Evolutionary conservation across 2,113 vertebrate genomes (phyloP), one percentile per base, ranked within the genome.

Genomic region (Hypocryptadius cinnamomeus): DNA sequence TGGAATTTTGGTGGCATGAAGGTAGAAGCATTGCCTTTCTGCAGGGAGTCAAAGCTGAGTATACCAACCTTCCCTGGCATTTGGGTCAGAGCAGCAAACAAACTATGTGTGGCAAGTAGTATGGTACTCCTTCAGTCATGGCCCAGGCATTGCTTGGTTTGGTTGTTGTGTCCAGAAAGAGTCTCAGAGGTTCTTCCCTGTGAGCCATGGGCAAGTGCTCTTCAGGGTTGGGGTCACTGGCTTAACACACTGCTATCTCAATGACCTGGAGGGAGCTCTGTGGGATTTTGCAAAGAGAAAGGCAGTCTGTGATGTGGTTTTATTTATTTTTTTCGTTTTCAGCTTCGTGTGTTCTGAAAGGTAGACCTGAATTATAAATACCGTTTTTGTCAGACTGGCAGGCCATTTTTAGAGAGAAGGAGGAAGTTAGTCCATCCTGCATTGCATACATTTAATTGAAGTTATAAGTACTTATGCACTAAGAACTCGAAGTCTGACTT

Each of bases 91-190:
- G 53, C 28, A 79, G 13, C 40, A 22, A 86, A n/a, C 17, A 42
- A 23, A 8, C 12, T 60, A 8, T 19, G 17, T 4, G 3, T 40
- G 14, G n/a, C n/a, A 63, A 48, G 39, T 10, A 44, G n/a, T 37
- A 4, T 0, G 0, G 13, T 0, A 5, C 8, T 70, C 47, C 35
- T 73, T 79, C 23, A 6, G 35, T 66, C 28, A 8, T 23, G n/a
- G 39, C 24, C 12, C 14, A 47, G 25, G 6, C 17, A 27, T 33
- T n/a, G 16, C 65, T 85, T 63, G 42, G 11, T 80, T 94, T 80
- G 35, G 13, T 87, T 19, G 47, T 35, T 57, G 51, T n/a, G 48
- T 79, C 35, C 44, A 68, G 81, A 40, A 86, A 2, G 39, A 82
- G 17, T 54, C 63, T 74, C 31, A 23, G 47, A 59, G 23, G 25